Percentiles rank a stretch among this genome's conserved stretches.
phyloP scores from a whole-genome alignment of 2,888 invertebrate genomes.

The Anticlea derivata region DNA sequence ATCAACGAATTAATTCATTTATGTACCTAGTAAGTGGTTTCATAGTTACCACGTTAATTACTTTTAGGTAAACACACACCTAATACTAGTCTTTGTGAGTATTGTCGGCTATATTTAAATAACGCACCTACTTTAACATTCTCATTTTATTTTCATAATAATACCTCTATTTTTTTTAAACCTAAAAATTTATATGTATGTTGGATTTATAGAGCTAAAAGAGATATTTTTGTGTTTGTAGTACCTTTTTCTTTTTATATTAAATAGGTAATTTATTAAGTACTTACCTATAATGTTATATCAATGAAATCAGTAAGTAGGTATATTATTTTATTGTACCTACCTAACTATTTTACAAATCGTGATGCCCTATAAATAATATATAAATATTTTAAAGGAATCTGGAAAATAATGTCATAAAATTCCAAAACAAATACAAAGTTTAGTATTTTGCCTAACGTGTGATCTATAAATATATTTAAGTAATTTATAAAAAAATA shows the following conservation, averaged over 20 bases:
- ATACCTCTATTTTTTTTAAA: no score
- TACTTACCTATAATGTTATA: neutral
- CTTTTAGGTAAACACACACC: slow-evolving; percentile 3
- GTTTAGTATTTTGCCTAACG: slow-evolving; percentile 19
- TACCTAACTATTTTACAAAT: neutral
- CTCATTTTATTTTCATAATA: no score
- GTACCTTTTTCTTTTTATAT: no score
- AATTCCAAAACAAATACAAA: no score
- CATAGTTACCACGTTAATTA: slow-evolving; percentile 14
- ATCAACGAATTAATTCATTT: slow-evolving; percentile 15
- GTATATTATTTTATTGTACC: neutral
- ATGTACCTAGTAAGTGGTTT: slow-evolving; percentile 2
- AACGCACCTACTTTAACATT: no score
- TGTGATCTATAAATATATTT: slow-evolving; percentile 20
- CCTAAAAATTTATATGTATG: no score
- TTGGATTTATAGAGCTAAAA: no score
- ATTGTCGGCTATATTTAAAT: slow-evolving; percentile 7
- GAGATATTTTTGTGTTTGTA: no score
- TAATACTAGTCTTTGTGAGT: slow-evolving; percentile 21
- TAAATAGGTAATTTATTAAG: no score
- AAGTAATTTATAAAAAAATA: slow-evolving; percentile 12
- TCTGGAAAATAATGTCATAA: neutral
- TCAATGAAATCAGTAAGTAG: neutral
- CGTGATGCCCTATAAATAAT: neutral
- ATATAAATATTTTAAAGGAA: no score